Evolutionary conservation across 2,113 vertebrate species (phyloP), one percentile per base, ranked within the genome.

Genomic region (Tichodroma muraria): DNA sequence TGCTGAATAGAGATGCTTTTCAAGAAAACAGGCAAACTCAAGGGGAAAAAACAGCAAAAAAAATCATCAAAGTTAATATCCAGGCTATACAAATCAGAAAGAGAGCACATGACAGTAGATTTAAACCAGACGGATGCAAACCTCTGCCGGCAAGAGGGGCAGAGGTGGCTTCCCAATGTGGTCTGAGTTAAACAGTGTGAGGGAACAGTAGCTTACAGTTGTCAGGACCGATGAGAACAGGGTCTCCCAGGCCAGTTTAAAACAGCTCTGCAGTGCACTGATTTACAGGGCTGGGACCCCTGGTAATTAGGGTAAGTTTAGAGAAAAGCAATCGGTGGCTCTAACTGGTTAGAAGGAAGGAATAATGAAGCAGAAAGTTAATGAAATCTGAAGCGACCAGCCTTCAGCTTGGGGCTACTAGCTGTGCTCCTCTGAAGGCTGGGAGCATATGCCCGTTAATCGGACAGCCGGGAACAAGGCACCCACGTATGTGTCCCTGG

Each of bases 181-280:
- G 98, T 98, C 97, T 85, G 97, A 98, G 98, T 98, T 98, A 98
- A 97, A 95, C 93, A 89, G 97, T 80, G 97, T 94, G 96, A 98
- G 98, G 98, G 98, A 99, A 98, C 97, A 92, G 98, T 98, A 98
- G 98, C 98, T 98, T 97, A 97, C 95, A 98, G 97, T 97, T 98
- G 98, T 98, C 98, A 98, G 97, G 96, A 98, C 95, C 70, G 90
- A 98, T 98, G 98, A 98, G 98, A 98, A 96, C 85, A 96, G 96
- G 96, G 85, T 90, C 95, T 82, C 83, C 82, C 93, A 86, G 85
- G 94, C 71, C 84, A 71, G 73, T 81, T 91, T 96, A 93, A 97
- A 97, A 95, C 94, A 96, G 94, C 76, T 91, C 91, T 91, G 94
- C 70, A 85, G 91, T 91, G 92, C 92, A 88, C 92, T 97, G 96